Percentiles rank a stretch among this genome's conserved stretches.
phyloP scores from a whole-genome alignment of 2,888 invertebrate genomes.

The Polyommatus iphigenia region DNA sequence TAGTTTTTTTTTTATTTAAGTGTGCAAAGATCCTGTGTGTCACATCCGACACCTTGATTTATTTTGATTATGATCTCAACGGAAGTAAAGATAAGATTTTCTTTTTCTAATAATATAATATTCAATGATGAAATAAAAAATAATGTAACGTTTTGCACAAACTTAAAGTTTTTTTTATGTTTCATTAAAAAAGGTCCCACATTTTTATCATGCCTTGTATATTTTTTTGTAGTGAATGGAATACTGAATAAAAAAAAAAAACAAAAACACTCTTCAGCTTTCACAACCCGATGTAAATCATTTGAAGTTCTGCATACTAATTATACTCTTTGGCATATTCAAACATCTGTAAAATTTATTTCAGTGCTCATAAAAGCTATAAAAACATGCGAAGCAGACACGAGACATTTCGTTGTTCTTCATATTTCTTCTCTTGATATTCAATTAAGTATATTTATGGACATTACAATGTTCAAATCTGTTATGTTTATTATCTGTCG shows the following conservation, averaged over 20 bases:
- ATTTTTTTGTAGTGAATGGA: not conserved
- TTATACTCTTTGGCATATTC: conserved; percentile 12
- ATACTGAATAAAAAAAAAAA: not conserved
- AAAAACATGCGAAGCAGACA: conserved; percentile 20
- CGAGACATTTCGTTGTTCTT: conserved; percentile 3
- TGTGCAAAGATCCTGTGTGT: conserved; percentile 12
- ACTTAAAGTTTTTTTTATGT: not conserved
- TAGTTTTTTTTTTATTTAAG: not conserved
- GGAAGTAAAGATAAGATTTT: not conserved
- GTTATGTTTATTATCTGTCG: conserved; percentile 8
- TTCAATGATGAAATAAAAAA: not conserved
- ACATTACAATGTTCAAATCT: conserved; percentile 21
- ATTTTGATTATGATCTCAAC: not conserved
- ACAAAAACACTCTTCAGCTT: not conserved
- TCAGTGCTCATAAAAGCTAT: conserved; percentile 24
- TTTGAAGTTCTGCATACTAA: conserved; percentile 22
- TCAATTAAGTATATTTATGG: conserved; percentile 28
- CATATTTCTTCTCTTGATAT: conserved; percentile 25
- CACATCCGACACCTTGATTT: conserved; percentile 19
- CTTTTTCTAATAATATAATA: not conserved
- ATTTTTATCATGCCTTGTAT: not conserved
- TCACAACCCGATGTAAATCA: conserved; percentile 5
- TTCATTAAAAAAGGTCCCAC: not conserved
- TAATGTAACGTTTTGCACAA: not conserved
- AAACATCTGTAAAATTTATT: conserved; percentile 26